Base-by-base conservation (phyloP, 2,797 vertebrate genomes). In the Spinibarbus caldwelli region DNA sequence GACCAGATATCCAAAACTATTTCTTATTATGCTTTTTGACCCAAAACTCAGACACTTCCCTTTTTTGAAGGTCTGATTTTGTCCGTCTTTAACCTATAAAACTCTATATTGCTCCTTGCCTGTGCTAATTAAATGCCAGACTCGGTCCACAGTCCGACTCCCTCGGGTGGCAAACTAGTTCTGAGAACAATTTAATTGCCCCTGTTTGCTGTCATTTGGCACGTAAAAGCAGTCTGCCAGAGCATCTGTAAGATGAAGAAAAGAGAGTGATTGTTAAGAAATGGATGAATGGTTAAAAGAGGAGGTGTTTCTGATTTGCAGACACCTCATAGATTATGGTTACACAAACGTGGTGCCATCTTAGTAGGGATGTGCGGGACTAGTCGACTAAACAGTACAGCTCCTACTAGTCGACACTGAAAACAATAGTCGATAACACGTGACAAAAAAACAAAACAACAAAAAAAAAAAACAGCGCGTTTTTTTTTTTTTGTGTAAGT, bases 101-200 rank as follows among this genome's bases (percentile, higher is more conserved):
- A 73, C 73, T 34, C 31, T 34, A 34, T 34, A 34, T 34, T 34
- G 31, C 31, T 34, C 31, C 68, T 80, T 85, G 72, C 43, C 43
- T 76, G 86, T 78, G 80, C 91, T 90, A 91, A 91, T 91, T 91
- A 89, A 86, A 83, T 84, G 62, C 17, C 52, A 77, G 73, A 84
- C 78, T 77, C 71, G 31, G 67, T 89, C 85, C 85, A 80, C 70
- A 82, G 81, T 57, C 73, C 68, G n/a, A 31, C 70, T 90, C 90
- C 86, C 89, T 90, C 31, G 90, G 87, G 91, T 70, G 49, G 85
- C 49, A 89, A 90, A 92, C 91, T 90, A 91, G 89, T 88, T 91
- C 81, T 83, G 80, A 87, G 86, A 85, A 87, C 86, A 88, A 73
- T 88, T 86, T 85, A 86, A 88, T 85, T 88, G 79, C 85, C 66